A percentile compares a stretch with the other conserved stretches of the same genome.
Evolutionary conservation across 1,140 invertebrate species (phyloP).

Genomic region (Berghia stephanieae): DNA sequence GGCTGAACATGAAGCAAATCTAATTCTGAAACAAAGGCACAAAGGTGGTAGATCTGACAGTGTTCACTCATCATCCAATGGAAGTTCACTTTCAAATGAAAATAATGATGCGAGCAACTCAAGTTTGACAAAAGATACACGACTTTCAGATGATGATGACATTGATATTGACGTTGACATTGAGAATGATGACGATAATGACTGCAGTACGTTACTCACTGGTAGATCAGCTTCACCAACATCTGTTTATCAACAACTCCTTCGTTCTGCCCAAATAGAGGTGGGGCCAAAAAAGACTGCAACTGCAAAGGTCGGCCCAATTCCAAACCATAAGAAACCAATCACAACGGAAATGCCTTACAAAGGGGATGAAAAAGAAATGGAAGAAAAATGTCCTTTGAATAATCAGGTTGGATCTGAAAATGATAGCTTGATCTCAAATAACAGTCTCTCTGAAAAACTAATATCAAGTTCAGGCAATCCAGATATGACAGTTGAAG

Average conservation of each 20-base stretch:
- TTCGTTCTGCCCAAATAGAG: slow-evolving; percentile 34
- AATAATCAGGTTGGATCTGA: not conserved
- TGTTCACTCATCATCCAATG: slow-evolving; percentile 14
- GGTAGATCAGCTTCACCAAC: slow-evolving; percentile 55
- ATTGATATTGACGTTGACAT: slow-evolving; percentile 59
- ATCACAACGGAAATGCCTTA: no score
- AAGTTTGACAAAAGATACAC: not conserved
- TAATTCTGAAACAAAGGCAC: not conserved
- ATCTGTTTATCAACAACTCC: slow-evolving; percentile 54
- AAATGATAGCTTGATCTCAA: no score
- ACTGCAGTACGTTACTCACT: slow-evolving; percentile 49
- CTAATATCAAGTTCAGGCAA: not conserved
- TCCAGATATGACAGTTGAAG: not conserved
- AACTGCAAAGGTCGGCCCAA: no score
- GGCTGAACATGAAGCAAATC: not conserved
- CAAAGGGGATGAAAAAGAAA: slow-evolving; percentile 33
- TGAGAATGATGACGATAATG: slow-evolving; percentile 54
- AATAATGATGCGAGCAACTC: slow-evolving; percentile 15
- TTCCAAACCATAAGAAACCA: no score
- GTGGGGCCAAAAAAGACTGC: no score
- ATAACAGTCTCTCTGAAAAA: not conserved
- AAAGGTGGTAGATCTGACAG: not conserved
- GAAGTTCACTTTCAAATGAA: not conserved
- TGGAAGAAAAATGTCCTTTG: not conserved
- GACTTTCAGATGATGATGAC: slow-evolving; percentile 37